Evolutionary conservation across 1,140 invertebrate genomes (phyloP).

Genomic region (Drosophila pandora): DNA sequence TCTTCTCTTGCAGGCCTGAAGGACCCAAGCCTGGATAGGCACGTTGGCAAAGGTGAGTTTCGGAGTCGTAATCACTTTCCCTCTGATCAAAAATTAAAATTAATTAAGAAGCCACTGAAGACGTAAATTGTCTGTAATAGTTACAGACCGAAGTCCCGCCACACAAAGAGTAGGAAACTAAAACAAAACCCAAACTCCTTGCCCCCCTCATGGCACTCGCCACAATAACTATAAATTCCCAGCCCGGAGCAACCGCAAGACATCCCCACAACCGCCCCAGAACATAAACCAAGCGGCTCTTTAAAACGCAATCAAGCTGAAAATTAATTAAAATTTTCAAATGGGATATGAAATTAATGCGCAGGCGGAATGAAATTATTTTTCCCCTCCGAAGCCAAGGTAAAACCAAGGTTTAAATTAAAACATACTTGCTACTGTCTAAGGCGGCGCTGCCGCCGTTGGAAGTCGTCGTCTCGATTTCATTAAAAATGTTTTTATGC

Average conservation of each 20-base stretch:
- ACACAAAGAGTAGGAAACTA: background rate
- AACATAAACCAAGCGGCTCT: constrained; percentile 70
- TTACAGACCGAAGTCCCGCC: constrained; percentile 54
- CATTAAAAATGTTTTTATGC: constrained; percentile 81
- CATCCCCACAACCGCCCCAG: constrained; percentile 16
- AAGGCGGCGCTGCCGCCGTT: constrained; percentile 55
- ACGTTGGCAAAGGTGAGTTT: constrained; percentile 70
- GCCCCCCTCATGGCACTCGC: constrained; percentile 15
- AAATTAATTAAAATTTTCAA: constrained; percentile 84
- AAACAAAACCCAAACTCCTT: too few species aligned
- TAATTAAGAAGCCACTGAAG: constrained; percentile 49
- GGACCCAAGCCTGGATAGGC: constrained; percentile 79
- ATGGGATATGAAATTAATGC: constrained; percentile 79
- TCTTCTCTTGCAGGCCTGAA: constrained; percentile 68
- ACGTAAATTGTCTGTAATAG: constrained; percentile 62
- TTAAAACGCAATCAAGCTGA: constrained; percentile 84
- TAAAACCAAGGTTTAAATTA: constrained; percentile 67
- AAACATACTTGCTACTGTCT: constrained; percentile 80
- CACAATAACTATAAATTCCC: constrained; percentile 79
- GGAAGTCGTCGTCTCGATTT: constrained; percentile 79
- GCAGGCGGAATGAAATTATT: constrained; percentile 37
- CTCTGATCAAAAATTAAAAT: constrained; percentile 28
- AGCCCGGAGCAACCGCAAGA: constrained; percentile 43
- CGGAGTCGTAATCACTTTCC: background rate
- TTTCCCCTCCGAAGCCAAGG: constrained; percentile 8